Conservation (phyloP, 2,797 vertebrate species). For the Austrolebias charrua region DNA sequence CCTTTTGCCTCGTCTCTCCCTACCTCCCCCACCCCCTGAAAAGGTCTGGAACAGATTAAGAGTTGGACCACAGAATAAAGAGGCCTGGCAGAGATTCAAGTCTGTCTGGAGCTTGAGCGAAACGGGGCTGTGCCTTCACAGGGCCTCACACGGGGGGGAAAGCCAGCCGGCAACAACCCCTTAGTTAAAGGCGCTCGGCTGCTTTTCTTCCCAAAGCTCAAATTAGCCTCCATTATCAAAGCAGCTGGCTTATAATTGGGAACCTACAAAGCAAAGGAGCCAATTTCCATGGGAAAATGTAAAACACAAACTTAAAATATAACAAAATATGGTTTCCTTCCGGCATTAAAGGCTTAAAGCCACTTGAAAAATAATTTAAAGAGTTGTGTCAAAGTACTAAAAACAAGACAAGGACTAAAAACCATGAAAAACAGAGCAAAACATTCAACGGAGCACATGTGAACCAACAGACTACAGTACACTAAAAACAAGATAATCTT, state of each 20-base stretch:
- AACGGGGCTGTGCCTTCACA: conserved; percentile 75
- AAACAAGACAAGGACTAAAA: background rate
- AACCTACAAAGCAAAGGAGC: conserved; percentile 49
- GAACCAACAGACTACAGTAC: background rate
- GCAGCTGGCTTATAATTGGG: conserved; percentile 69
- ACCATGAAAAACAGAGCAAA: background rate
- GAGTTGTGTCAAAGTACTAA: background rate
- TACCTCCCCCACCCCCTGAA: conserved; percentile 74
- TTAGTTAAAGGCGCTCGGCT: conserved; percentile 72
- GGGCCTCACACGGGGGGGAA: conserved; percentile 86
- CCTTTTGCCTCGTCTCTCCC: conserved; percentile 62
- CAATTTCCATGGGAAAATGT: conserved; percentile 14
- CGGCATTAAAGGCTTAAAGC: background rate
- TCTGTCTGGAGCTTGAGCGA: conserved; percentile 86
- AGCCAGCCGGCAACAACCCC: conserved; percentile 69
- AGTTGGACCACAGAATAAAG: conserved; percentile 89
- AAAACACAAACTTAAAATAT: background rate
- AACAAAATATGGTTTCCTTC: background rate
- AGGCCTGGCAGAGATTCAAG: conserved; percentile 90
- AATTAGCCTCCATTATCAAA: conserved; percentile 78
- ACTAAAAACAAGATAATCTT: background rate
- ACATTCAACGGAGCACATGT: background rate
- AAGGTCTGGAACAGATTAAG: conserved; percentile 99
- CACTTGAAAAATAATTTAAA: background rate
- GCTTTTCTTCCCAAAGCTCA: conserved; percentile 74